Evolutionary conservation across 2,888 invertebrate species (phyloP).

Genomic region (Bellardia bayeri): DNA sequence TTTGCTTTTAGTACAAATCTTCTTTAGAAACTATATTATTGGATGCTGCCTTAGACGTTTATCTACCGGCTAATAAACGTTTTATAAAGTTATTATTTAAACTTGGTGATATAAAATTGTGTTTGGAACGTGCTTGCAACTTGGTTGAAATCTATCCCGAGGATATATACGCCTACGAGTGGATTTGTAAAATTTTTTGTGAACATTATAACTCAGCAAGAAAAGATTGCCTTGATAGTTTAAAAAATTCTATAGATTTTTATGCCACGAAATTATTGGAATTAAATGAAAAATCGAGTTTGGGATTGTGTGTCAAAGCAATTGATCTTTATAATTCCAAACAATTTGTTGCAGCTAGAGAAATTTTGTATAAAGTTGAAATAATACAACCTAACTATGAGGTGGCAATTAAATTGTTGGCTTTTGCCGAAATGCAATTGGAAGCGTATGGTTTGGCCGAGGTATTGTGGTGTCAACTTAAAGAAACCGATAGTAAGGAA

Average conservation of each 20-base stretch:
- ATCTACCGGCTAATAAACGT: constrained; percentile 78
- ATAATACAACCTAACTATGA: constrained; percentile 83
- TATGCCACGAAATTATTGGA: constrained; percentile 85
- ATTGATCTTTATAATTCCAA: constrained; percentile 85
- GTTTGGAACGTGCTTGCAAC: constrained; percentile 84
- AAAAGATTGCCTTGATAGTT: constrained; percentile 71
- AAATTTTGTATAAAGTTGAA: constrained; percentile 84
- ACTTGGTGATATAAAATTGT: constrained; percentile 82
- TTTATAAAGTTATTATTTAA: constrained; percentile 82
- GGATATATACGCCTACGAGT: constrained; percentile 86
- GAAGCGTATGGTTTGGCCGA: constrained; percentile 85
- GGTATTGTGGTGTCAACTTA: constrained; percentile 76
- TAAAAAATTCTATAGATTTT: constrained; percentile 83
- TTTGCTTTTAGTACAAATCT: constrained; percentile 77
- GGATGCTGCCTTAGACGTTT: constrained; percentile 66
- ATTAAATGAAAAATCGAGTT: constrained; percentile 86
- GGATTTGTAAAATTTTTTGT: constrained; percentile 87
- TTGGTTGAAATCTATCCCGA: constrained; percentile 85
- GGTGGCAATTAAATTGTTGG: constrained; percentile 85
- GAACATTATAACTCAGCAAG: constrained; percentile 81
- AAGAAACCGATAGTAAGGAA: constrained; percentile 59
- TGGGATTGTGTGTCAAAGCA: constrained; percentile 87
- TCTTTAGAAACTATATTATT: constrained; percentile 78
- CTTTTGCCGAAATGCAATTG: constrained; percentile 84
- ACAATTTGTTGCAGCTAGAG: constrained; percentile 86